Evolutionary conservation across 1,140 invertebrate genomes (phyloP), one percentile per base, ranked within the genome.

Genomic region (Zaprionus camerounensis): DNA sequence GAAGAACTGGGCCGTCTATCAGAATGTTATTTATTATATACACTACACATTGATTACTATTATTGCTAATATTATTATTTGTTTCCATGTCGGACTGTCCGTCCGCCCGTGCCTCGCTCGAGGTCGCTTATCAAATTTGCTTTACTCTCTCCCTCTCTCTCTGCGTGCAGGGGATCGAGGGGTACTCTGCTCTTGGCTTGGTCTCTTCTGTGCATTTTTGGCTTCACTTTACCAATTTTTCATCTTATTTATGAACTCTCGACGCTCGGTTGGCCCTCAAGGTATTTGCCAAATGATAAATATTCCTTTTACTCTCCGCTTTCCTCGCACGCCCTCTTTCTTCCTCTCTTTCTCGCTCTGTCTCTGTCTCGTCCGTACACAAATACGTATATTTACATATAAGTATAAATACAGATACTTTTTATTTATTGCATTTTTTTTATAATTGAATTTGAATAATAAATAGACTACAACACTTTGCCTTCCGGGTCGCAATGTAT

Each of bases 401-500:
- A 58, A 26, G 26, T 31, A 59, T 65, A 55, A 44, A 67, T 61
- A 73, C 26, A 53, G 28, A 62, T 55, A 56, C 66, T 66, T 72
- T 79, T 86, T 82, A 87, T 87, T 87, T 87, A 87, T 87, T 82
- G 74, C 71, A 22, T 72, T 82, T 80, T 75, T 78, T 74, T 55
- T 88, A 76, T 87, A 87, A 88, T 88, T 88, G 84, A 84, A 88
- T 88, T 88, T 88, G 81, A 84, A 88, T 88, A 83, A 81, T 79
- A 81, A 79, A 88, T 81, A 87, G 78, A 88, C 75, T 51, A 81
- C 41, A 81, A 72, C 80, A 76, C 71, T 78, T 68, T 76, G 78
- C 78, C 84, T 81, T 71, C 62, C 67, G 66, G 55, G 55, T 74
- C 34, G 15, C 17, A 31, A 20, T 61, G 44, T 55, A n/a, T 17